Evolutionary conservation across 2,888 invertebrate species (phyloP), one percentile per base, ranked within the genome.

Genomic region (Phengaris alcon): DNA sequence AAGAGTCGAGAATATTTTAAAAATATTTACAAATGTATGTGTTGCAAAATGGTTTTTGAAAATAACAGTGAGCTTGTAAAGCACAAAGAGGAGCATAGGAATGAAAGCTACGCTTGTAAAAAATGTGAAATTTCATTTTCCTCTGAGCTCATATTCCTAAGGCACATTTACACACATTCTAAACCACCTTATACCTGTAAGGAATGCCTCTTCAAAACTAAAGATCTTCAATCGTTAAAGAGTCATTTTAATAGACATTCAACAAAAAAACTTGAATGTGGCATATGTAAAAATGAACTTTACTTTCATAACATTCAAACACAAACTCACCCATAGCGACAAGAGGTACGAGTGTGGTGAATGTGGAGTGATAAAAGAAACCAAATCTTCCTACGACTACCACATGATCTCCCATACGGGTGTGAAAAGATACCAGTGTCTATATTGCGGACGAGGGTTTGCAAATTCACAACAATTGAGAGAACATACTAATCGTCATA

Each of bases 381-480:
- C n/a, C 15, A 70, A 70, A 70, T 0, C 7, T 7, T n/a, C 7
- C 9, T 70, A 15, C 51, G 51, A 70, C 8, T 70, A 78, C 7
- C 85, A 85, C 44, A 82, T 85, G 81, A 35, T 54, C 0, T 64
- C 74, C 0, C 85, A 85, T 12, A 84, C 84, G 0, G 84, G 84
- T 0, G 79, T 85, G 0, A 85, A 82, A 70, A 76, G 48, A 0
- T 13, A 54, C 5, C 85, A 85, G 55, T 85, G 85, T 73, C 52
- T 83, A 0, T 85, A 85, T 51, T 85, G 85, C 6, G 85, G 85
- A 0, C 80, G 76, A 6, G 81, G 82, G 0, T 85, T 84, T 46
- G 69, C 15, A 15, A n/a, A 8, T 15, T 9, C 15, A n/a, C 4
- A 1, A 8, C 48, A 70, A 8, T 3, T 70, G 51, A 51, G 6